These are phyloP conservation scores for Phasia obesa DNA, from an alignment of 2,888 invertebrate genomes.

Conservation along the genomic window DNA sequence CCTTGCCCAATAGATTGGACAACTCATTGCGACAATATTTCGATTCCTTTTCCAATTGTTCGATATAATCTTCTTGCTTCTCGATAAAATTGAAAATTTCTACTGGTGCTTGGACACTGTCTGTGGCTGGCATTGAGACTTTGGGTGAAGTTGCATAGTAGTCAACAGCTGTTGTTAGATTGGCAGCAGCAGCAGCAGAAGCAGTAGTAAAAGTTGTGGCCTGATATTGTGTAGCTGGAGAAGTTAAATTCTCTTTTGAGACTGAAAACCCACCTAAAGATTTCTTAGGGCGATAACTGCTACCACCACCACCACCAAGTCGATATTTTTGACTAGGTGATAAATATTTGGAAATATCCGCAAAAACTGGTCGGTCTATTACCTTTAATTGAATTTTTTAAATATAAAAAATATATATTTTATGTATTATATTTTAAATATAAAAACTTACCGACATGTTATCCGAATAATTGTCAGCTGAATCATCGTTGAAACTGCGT, in stretches of 20 bases:
- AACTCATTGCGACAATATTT: constrained; percentile 92
- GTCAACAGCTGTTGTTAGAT: constrained; percentile 74
- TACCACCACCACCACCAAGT: constrained; percentile 57
- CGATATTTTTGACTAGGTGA: constrained; percentile 80
- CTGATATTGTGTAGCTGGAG: constrained; percentile 74
- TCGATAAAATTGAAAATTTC: constrained; percentile 92
- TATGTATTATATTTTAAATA: background rate
- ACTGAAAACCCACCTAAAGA: constrained; percentile 73
- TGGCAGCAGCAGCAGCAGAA: constrained; percentile 50
- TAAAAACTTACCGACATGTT: constrained; percentile 80
- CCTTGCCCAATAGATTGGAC: constrained; percentile 89
- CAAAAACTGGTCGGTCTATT: constrained; percentile 81
- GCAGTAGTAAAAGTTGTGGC: constrained; percentile 63
- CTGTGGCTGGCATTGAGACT: constrained; percentile 77
- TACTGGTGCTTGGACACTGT: constrained; percentile 83
- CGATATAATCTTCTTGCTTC: constrained; percentile 93
- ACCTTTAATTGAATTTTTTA: constrained; percentile 75
- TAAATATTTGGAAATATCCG: constrained; percentile 82
- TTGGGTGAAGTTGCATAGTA: constrained; percentile 69
- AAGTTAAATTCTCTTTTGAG: constrained; percentile 79
- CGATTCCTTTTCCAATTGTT: constrained; percentile 92
- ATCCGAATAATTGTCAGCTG: constrained; percentile 85
- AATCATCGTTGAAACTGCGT: constrained; percentile 82
- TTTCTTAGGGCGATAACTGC: constrained; percentile 76
- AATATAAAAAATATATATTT: background rate